Base-by-base conservation (phyloP, 2,888 invertebrate genomes). In the Eudasyphora cyanicolor region DNA sequence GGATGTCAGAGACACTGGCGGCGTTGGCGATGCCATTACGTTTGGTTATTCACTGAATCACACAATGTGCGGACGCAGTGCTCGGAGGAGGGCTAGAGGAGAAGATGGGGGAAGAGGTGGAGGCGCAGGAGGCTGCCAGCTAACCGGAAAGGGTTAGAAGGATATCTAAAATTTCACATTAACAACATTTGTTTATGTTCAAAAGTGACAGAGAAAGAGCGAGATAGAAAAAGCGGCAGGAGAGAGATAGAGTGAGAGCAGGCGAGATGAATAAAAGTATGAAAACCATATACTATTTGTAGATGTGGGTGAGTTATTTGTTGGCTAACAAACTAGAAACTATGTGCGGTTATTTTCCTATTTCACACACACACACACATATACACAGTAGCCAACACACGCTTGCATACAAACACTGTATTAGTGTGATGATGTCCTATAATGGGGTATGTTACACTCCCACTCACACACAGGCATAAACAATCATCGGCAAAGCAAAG, bases 291-390 rank as follows among this genome's bases (percentile, higher is more conserved):
- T 76, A 73, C 67, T 64, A 84, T 76, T 81, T 78, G 76, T 82
- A 17, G 78, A 74, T 75, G 81, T 85, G 81, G 82, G 79, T 85
- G 85, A 86, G 85, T 85, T 85, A 86, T 85, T 86, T 86, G 85
- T 75, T 86, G 79, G 82, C 82, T 78, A 82, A 79, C 71, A 85
- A 84, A 84, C 77, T 76, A 82, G 83, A 82, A 86, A 85, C 78
- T 80, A 84, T 82, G 78, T 86, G 86, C 83, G 85, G 84, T 86
- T 86, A 79, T 85, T 77, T 76, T 73, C 45, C 62, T 69, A 62
- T 51, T 27, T 27, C 62, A 42, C 42, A 60, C 45, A 60, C 21
- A 69, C 77, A 24, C 54, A 70, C 62, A 14, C 62, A 14, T 42
- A 27, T 51, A 73, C 21, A 80, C 51, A 64, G 19, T 29, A 42